Evolutionary conservation across 1,140 invertebrate genomes (phyloP).

Genomic region (Diprion similis): DNA sequence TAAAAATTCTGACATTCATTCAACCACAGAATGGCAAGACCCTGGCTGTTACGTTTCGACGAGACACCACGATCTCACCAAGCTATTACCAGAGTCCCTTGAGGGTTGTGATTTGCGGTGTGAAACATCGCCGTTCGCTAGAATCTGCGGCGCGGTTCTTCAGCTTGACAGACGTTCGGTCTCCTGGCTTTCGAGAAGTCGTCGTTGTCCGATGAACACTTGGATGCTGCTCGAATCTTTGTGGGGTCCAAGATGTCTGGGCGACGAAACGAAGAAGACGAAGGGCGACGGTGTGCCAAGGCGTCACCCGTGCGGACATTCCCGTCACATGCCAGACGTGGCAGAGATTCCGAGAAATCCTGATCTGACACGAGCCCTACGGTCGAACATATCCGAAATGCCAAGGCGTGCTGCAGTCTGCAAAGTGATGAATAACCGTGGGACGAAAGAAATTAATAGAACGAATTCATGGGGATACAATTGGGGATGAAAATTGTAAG

Average conservation of each 20-base stretch:
- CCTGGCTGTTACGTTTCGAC: no score
- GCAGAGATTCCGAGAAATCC: conserved; percentile 24
- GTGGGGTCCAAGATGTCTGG: not conserved
- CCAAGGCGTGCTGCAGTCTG: conserved; percentile 34
- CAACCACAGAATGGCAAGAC: no score
- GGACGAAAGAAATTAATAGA: not conserved
- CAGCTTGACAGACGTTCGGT: not conserved
- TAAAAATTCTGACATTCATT: no score
- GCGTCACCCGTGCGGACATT: conserved; percentile 49
- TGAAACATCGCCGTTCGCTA: not conserved
- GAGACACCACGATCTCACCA: no score
- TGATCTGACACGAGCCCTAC: conserved; percentile 26
- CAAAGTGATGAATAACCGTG: not conserved
- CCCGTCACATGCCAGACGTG: conserved; percentile 43
- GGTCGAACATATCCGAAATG: conserved; percentile 38
- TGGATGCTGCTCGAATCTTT: not conserved
- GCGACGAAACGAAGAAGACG: conserved; percentile 1
- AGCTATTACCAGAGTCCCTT: no score
- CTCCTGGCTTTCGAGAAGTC: not conserved
- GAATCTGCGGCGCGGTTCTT: not conserved
- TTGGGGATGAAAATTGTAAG: conserved; percentile 11
- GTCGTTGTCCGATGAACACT: not conserved
- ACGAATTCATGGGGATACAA: not conserved
- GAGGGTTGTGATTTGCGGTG: no score
- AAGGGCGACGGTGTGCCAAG: conserved; percentile 44